phyloP scores from a whole-genome alignment of 2,888 invertebrate genomes.

The Phaonia tiefii region DNA sequence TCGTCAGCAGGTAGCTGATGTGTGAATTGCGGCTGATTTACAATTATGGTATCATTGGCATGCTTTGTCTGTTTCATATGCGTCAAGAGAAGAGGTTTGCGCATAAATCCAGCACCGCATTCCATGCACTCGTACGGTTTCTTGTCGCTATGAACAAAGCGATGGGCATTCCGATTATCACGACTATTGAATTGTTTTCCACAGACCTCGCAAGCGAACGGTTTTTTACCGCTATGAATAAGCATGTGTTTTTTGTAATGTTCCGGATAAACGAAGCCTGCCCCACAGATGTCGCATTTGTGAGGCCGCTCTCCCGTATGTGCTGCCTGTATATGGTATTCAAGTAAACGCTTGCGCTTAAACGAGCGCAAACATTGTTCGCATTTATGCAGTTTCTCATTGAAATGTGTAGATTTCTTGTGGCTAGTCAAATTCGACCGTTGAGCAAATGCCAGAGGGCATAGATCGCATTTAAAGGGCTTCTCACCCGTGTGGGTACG shows the following conservation, averaged over 20 bases:
- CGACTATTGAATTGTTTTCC: slow-evolving; percentile 91
- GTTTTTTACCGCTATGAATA: slow-evolving; percentile 89
- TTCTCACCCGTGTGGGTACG: slow-evolving; percentile 90
- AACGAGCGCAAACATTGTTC: slow-evolving; percentile 87
- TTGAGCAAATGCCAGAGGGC: slow-evolving; percentile 90
- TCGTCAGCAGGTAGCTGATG: slow-evolving; percentile 60
- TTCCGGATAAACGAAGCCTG: slow-evolving; percentile 91
- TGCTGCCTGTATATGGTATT: slow-evolving; percentile 90
- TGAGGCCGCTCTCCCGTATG: slow-evolving; percentile 91
- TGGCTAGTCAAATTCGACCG: slow-evolving; percentile 91
- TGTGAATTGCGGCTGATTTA: slow-evolving; percentile 88
- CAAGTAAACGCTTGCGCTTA: slow-evolving; percentile 85
- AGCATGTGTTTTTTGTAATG: slow-evolving; percentile 88
- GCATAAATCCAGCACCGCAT: slow-evolving; percentile 91
- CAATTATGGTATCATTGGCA: slow-evolving; percentile 89
- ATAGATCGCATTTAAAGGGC: slow-evolving; percentile 89
- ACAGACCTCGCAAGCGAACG: slow-evolving; percentile 89
- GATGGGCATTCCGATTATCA: slow-evolving; percentile 91
- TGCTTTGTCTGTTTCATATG: slow-evolving; percentile 85
- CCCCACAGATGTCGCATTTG: slow-evolving; percentile 87
- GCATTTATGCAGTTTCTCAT: slow-evolving; percentile 86
- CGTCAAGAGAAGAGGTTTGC: slow-evolving; percentile 88
- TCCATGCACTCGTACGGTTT: slow-evolving; percentile 92
- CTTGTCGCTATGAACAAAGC: slow-evolving; percentile 92
- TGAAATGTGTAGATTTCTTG: slow-evolving; percentile 88